These are phyloP conservation scores for Hedya salicella DNA, from an alignment of 2,888 invertebrate species.

Conservation along the genomic window DNA sequence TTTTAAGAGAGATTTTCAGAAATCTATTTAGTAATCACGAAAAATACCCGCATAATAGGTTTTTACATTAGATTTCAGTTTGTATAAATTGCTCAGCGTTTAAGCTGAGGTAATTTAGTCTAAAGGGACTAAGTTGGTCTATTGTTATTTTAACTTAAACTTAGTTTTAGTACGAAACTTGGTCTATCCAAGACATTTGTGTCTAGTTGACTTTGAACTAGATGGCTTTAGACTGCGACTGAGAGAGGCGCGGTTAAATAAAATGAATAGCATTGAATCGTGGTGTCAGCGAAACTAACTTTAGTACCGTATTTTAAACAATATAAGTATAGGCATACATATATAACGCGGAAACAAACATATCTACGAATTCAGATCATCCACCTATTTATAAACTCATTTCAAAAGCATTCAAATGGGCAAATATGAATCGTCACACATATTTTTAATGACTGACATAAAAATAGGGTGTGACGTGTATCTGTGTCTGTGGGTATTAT, in stretches of 20 bases:
- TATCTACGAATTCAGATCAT: no score
- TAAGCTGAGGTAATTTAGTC: conserved; percentile 13
- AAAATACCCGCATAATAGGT: neutral
- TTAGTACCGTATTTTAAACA: neutral
- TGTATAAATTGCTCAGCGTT: conserved; percentile 12
- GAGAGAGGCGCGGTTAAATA: neutral
- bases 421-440: no score
- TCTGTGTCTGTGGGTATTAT: no score
- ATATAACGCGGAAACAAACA: no score
- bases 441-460: no score
- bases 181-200: conserved; percentile 11
- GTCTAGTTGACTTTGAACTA: conserved; percentile 9
- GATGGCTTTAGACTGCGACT: neutral
- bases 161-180: conserved; percentile 27
- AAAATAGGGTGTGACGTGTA: no score
- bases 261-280: neutral
- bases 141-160: conserved; percentile 13
- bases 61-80: conserved; percentile 18
- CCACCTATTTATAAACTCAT: no score
- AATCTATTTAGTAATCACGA: neutral
- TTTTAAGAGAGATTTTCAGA: neutral
- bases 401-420: no score
- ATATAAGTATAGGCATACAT: no score
- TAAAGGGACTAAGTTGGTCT: conserved; percentile 20
- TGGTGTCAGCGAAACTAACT: neutral